Evolutionary conservation across 2,113 vertebrate genomes (phyloP), one percentile per base, ranked within the genome.

Genomic region (Hippocampus barbouri): DNA sequence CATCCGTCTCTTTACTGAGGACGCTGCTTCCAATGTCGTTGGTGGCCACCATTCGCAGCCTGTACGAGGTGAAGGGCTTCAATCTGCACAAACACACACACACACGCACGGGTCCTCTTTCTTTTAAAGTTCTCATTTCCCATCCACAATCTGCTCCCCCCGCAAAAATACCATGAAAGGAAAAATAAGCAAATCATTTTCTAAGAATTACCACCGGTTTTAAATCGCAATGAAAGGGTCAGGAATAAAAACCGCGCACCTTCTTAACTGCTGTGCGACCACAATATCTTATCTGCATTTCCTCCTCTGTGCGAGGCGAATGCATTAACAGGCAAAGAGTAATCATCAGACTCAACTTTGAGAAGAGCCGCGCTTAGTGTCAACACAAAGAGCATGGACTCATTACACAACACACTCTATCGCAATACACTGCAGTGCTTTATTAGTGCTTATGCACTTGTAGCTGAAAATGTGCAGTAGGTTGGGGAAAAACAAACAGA

Each of bases 21-120:
- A 94, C 84, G 0, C 97, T 98, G 90, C 97, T 95, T 69, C 97
- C 97, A 0, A 98, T 90, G 57, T 98, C 97, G 1, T 98, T 98
- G 85, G 96, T 97, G n/a, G 97, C 94, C 85, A 94, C 92, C 91
- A 98, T 94, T 57, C 96, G 93, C 79, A 98, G 91, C 74, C 95
- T 96, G 87, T 97, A 98, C 1, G 96, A 97, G 2, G 96, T 97
- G 84, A 96, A 98, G 0, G 97, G 96, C 78, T 93, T 96, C 82
- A 98, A 81, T 79, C 97, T 98, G 79, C 75, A 71, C 27, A 83
- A 68, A 82, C 59, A 68, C 5, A 67, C 15, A 66, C 38, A 43
- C 15, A 47, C 21, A 69, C 14, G 73, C 54, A 54, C 14, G 5
- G 49, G 9, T n/a, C 14, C 23, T 15, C 25, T 65, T 65, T 12